Evolutionary conservation across 35 echinoderm and acorn worm genomes (phyloP).

Genomic region (Strongylocentrotus purpuratus): DNA sequence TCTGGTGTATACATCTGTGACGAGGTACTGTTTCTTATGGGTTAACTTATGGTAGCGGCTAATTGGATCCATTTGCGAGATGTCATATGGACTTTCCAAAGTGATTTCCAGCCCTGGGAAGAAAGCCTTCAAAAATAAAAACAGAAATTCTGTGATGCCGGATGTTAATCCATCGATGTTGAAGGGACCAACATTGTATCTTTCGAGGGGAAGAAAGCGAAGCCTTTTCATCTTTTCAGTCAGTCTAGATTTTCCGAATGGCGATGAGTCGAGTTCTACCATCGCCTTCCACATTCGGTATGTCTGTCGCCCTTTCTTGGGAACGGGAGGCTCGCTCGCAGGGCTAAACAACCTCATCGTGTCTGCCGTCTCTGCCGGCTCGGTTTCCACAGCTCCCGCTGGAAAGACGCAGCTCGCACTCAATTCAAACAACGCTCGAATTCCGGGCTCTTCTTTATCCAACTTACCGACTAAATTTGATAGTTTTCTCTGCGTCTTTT

Average conservation of each 20-base stretch:
- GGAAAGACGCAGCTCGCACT: slow-evolving; percentile 30
- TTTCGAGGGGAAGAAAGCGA: slow-evolving; percentile 79
- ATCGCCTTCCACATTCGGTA: slow-evolving; percentile 89
- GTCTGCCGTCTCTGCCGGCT: not conserved
- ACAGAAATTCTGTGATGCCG: slow-evolving; percentile 63
- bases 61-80: slow-evolving; percentile 39
- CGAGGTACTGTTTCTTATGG: slow-evolving; percentile 75
- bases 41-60: slow-evolving; percentile 70
- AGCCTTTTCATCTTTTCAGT: slow-evolving; percentile 59
- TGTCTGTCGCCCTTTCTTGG: slow-evolving; percentile 78
- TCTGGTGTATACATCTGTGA: slow-evolving; percentile 77
- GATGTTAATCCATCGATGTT: slow-evolving; percentile 36
- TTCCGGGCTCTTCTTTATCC: slow-evolving; percentile 57
- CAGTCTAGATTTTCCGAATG: slow-evolving; percentile 48
- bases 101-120: slow-evolving; percentile 74
- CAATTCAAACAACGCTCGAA: slow-evolving; percentile 57
- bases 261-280: slow-evolving; percentile 51
- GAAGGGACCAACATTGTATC: slow-evolving; percentile 42
- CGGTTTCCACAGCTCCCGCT: not conserved
- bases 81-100: slow-evolving; percentile 51
- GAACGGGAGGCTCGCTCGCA: slow-evolving; percentile 34
- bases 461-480: slow-evolving; percentile 79
- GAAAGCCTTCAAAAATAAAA: slow-evolving; percentile 65
- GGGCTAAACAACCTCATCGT: slow-evolving; percentile 21
- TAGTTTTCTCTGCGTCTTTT: not conserved